Conservation (phyloP, 2,113 vertebrate genomes). For the Ornithorhynchus anatinus region DNA sequence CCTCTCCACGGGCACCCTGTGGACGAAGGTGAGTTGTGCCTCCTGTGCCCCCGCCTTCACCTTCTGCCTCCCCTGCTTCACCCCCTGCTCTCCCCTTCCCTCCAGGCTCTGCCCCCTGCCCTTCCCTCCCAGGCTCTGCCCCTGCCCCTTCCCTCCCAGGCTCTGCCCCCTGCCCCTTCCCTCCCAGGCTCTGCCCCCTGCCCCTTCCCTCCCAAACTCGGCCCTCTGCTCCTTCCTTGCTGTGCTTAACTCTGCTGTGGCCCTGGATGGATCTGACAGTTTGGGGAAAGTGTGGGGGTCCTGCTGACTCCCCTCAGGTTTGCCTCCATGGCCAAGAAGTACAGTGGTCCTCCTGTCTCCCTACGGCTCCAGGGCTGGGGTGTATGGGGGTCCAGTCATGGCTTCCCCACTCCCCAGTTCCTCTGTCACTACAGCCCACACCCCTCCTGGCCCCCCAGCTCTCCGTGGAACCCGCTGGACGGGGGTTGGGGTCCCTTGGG, state of each 20-base stretch:
- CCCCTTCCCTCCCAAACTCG: background rate
- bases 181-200: background rate
- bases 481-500: too few relatives aligned
- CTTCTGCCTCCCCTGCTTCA: background rate
- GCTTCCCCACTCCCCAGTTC: too few relatives aligned
- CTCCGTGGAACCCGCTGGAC: too few relatives aligned
- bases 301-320: background rate
- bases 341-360: background rate
- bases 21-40: conserved; percentile 41
- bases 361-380: background rate
- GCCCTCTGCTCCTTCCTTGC: background rate
- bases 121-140: background rate
- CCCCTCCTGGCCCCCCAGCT: too few relatives aligned
- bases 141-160: background rate
- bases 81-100: background rate
- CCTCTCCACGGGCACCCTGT: background rate
- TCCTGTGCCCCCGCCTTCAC: fast-evolving
- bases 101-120: background rate
- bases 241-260: background rate
- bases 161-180: background rate
- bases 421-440: too few relatives aligned
- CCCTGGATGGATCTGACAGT: background rate
- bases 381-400: background rate
- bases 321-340: background rate
- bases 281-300: background rate